Evolutionary conservation across 2,113 vertebrate genomes (phyloP).

Genomic region (Pteronura brasiliensis): DNA sequence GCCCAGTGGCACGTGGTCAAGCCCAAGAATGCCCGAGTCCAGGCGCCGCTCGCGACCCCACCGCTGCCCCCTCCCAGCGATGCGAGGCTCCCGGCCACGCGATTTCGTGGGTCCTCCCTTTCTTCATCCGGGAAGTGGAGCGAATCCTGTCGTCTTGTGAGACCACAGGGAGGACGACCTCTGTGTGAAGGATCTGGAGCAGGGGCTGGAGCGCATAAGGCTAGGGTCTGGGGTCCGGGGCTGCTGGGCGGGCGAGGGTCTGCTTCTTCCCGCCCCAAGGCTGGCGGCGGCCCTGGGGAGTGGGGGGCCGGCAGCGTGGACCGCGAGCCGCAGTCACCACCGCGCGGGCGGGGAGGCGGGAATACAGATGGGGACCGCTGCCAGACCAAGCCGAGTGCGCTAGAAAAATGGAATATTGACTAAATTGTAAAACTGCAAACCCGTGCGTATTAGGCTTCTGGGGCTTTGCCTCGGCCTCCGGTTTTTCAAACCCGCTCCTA

Average conservation of each 20-base stretch:
- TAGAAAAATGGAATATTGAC: constrained; percentile 6
- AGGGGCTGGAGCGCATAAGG: not conserved
- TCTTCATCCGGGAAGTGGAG: not conserved
- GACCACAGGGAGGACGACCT: not conserved
- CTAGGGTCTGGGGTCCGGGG: too few relatives aligned
- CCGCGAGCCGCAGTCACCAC: too few relatives aligned
- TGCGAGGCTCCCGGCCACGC: not conserved
- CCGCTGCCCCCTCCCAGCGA: not conserved
- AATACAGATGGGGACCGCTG: rapidly evolving
- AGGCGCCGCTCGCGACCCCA: not conserved
- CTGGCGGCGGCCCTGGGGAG: not conserved
- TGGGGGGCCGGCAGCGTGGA: too few relatives aligned
- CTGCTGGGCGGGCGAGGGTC: not conserved
- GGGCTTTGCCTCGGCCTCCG: not conserved
- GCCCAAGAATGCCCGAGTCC: not conserved
- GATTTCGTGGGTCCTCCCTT: not conserved
- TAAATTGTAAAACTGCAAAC: not conserved
- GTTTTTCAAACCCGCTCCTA: not conserved
- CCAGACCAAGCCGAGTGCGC: not conserved
- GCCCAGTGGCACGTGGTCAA: not conserved
- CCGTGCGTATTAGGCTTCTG: not conserved
- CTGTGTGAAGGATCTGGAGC: not conserved
- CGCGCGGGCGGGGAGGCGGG: not conserved
- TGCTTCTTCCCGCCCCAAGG: not conserved
- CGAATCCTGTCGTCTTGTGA: not conserved